Percentiles rank a stretch among this genome's conserved stretches.
These are phyloP conservation scores for Dicyrtoma fusca DNA, from an alignment of 2,888 invertebrate genomes.

Conservation along the genomic window DNA sequence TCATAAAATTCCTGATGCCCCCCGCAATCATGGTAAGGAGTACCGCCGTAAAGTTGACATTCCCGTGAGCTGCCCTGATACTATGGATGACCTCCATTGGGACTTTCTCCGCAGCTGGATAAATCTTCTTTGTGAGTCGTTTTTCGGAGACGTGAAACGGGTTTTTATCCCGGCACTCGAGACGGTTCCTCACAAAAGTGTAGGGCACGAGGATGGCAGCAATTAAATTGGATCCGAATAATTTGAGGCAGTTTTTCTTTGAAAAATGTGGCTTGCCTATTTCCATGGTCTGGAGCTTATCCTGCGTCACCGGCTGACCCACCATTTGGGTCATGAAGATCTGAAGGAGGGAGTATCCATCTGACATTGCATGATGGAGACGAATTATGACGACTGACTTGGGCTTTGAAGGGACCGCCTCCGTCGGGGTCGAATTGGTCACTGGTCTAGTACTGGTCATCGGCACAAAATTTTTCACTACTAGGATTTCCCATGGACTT, in stretches of 20 bases:
- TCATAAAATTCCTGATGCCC: constrained; percentile 48
- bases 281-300: constrained; percentile 24
- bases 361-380: constrained; percentile 45
- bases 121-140: constrained; percentile 32
- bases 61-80: constrained; percentile 26
- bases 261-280: constrained; percentile 39
- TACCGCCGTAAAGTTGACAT: constrained; percentile 44
- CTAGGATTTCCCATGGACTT: constrained; percentile 46
- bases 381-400: constrained; percentile 44
- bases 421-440: neutral
- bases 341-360: constrained; percentile 47
- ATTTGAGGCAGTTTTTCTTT: constrained; percentile 28
- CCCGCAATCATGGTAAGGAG: constrained; percentile 44
- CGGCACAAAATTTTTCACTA: constrained; percentile 44
- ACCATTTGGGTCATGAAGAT: constrained; percentile 44
- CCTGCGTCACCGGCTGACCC: constrained; percentile 37
- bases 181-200: constrained; percentile 38
- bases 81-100: constrained; percentile 39
- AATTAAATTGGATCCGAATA: constrained; percentile 25
- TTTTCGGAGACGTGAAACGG: constrained; percentile 39
- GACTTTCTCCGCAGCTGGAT: constrained; percentile 33
- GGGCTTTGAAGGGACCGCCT: neutral
- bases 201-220: constrained; percentile 39
- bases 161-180: constrained; percentile 42
- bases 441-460: too few relatives aligned